Conservation (phyloP, 2,113 vertebrate species). For the Hylia prasina region DNA sequence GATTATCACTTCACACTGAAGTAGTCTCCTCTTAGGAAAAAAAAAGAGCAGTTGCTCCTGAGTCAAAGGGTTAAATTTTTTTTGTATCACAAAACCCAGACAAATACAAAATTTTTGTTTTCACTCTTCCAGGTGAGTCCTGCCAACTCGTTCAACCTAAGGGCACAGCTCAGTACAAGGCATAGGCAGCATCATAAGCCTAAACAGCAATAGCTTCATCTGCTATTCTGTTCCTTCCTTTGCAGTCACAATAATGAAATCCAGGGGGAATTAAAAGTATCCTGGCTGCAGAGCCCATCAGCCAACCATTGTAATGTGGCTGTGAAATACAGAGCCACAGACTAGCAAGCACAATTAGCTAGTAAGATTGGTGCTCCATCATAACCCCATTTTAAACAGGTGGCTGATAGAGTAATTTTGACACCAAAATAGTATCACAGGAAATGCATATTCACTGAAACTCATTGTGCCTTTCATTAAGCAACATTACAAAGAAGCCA, state of each 20-base stretch:
- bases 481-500: background rate
- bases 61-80: background rate
- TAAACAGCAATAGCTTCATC: constrained; percentile 1
- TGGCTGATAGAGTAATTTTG: background rate
- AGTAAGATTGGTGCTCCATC: background rate
- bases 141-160: background rate
- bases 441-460: background rate
- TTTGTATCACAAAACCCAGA: background rate
- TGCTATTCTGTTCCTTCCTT: constrained; percentile 6
- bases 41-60: background rate
- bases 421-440: background rate
- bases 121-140: background rate
- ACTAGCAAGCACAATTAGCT: constrained; percentile 29
- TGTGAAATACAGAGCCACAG: constrained; percentile 14
- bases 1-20: background rate
- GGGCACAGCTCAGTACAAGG: background rate
- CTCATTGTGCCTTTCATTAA: background rate
- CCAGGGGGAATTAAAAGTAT: constrained; percentile 12
- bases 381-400: background rate
- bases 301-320: background rate
- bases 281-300: constrained; percentile 9
- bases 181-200: background rate
- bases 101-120: background rate
- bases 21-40: background rate
- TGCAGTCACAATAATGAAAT: constrained; percentile 44